Conservation (phyloP, 2,113 vertebrate genomes). For the Centropus unirufus region DNA sequence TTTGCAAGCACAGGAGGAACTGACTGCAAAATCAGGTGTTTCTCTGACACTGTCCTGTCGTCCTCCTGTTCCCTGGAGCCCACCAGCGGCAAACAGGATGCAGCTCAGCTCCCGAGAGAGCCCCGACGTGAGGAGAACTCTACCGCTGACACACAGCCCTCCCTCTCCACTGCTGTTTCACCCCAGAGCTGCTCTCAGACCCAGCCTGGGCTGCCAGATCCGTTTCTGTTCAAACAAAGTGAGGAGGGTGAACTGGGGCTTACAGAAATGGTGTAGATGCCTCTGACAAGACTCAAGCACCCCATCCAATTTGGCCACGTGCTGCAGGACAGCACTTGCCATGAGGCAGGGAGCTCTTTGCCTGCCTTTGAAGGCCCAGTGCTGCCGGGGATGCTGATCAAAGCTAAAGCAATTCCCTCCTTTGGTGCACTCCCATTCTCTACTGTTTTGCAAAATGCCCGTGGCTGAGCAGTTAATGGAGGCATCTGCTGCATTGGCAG, state of each 20-base stretch:
- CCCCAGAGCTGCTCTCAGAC: background rate
- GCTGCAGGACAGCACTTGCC: background rate
- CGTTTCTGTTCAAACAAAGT: background rate
- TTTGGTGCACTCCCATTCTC: background rate
- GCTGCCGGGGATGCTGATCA: slow-evolving; percentile 9
- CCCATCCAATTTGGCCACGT: background rate
- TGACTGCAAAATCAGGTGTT: background rate
- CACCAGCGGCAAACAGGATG: background rate
- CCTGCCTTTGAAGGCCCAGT: slow-evolving; percentile 42
- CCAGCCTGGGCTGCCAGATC: background rate
- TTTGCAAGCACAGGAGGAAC: background rate
- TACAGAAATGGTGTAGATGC: background rate
- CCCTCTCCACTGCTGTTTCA: background rate
- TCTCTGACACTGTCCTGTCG: background rate
- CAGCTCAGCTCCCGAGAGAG: background rate
- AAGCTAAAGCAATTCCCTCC: background rate
- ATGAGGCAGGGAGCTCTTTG: background rate
- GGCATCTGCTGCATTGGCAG: slow-evolving; percentile 40
- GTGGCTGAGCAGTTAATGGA: slow-evolving; percentile 54
- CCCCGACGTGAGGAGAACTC: background rate
- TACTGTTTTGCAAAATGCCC: slow-evolving; percentile 30
- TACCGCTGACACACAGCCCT: background rate
- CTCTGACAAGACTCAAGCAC: background rate
- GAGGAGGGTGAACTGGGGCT: background rate
- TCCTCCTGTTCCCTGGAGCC: background rate